Percentiles rank a stretch among this genome's conserved stretches.
Evolutionary conservation across 1,140 invertebrate genomes (phyloP).

Genomic region (Adelges cooleyi): DNA sequence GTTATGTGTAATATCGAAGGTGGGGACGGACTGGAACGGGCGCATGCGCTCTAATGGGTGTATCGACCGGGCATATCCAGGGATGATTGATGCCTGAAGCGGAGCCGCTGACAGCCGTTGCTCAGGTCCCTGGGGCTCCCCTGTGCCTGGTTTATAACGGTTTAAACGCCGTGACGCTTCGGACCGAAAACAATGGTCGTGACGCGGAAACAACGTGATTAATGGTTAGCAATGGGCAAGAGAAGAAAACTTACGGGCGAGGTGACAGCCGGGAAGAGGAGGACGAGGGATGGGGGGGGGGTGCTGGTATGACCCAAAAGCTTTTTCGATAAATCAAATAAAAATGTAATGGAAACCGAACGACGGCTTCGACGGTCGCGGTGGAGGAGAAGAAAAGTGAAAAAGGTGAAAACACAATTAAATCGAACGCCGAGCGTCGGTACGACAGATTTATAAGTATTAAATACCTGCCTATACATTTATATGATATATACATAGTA

Average conservation of each 20-base stretch:
- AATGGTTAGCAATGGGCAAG: neutral
- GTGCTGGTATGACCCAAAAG: constrained; percentile 28
- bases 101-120: no score
- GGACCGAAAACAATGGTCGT: constrained; percentile 8
- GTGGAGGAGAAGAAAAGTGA: no score
- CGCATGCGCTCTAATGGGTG: no score
- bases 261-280: constrained; percentile 25
- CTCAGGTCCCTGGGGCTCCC: neutral
- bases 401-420: neutral
- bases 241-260: constrained; percentile 15
- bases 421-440: neutral
- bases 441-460: no score
- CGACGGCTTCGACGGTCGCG: no score
- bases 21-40: no score
- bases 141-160: neutral
- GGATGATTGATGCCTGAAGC: no score
- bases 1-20: no score
- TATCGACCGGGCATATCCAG: no score
- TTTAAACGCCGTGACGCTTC: constrained; percentile 22
- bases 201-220: constrained; percentile 26
- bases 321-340: constrained; percentile 29
- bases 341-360: constrained; percentile 16
- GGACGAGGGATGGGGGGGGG: neutral
- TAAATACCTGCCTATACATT: no score
- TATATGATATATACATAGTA: no score